Conservation (phyloP, 2,888 invertebrate genomes). For the Acheta domesticus region DNA sequence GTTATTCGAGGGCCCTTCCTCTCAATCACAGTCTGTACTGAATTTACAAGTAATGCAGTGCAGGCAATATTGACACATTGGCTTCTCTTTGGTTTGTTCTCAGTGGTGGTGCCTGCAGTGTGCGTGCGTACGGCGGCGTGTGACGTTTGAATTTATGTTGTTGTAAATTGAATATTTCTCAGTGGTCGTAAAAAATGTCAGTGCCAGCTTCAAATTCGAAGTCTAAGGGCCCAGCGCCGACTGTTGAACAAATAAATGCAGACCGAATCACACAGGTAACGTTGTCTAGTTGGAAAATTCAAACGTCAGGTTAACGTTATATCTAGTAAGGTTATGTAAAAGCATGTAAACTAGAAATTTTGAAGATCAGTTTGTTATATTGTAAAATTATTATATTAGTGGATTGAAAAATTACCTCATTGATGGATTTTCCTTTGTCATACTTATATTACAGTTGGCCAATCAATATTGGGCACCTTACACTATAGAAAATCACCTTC, state of each 20-base stretch:
- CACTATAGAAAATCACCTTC: slow-evolving; percentile 65
- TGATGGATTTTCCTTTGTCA: neutral
- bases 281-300: slow-evolving; percentile 44
- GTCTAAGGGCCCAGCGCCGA: slow-evolving; percentile 60
- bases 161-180: too few relatives aligned
- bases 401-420: too few relatives aligned
- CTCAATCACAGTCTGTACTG: too few relatives aligned
- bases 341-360: neutral
- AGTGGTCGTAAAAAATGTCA: slow-evolving; percentile 38
- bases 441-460: slow-evolving; percentile 66
- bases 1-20: too few relatives aligned
- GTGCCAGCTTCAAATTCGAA: slow-evolving; percentile 26
- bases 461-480: slow-evolving; percentile 91
- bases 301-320: neutral
- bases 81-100: too few relatives aligned
- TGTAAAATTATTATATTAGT: neutral
- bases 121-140: too few relatives aligned
- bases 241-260: slow-evolving; percentile 85
- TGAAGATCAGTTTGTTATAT: slow-evolving; percentile 36
- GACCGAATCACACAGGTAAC: slow-evolving; percentile 84
- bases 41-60: too few relatives aligned
- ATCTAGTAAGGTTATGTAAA: neutral
- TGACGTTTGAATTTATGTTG: too few relatives aligned
- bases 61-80: too few relatives aligned
- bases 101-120: too few relatives aligned